phyloP scores from a whole-genome alignment of 2,797 vertebrate genomes.

The Sebastes taczanowskii region DNA sequence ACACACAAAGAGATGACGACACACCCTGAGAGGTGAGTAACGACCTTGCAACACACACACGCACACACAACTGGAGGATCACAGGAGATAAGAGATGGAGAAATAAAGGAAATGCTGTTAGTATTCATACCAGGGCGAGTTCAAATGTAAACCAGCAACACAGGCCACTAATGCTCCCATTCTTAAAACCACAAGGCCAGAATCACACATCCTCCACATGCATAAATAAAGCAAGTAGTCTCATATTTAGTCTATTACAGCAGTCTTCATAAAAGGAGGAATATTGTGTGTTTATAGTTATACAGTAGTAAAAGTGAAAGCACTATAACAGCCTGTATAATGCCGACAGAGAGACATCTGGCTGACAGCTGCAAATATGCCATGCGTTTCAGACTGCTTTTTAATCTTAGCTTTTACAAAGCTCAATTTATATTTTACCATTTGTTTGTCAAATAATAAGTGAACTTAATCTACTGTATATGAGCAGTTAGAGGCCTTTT shows the following conservation, averaged over 20 bases:
- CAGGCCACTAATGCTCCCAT: neutral
- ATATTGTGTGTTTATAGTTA: neutral
- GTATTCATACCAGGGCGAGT: neutral
- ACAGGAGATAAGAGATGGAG: neutral
- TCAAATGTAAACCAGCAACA: neutral
- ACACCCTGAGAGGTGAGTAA: conserved; percentile 16
- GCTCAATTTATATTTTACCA: neutral
- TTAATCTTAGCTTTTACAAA: neutral
- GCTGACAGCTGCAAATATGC: neutral
- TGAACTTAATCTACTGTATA: neutral
- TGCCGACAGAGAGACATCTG: neutral
- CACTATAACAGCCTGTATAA: neutral
- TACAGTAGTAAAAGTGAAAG: neutral
- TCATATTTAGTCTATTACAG: neutral
- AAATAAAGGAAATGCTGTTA: neutral
- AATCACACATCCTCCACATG: neutral
- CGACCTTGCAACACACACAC: neutral
- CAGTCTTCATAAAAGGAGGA: neutral
- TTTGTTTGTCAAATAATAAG: neutral
- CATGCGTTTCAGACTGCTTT: neutral
- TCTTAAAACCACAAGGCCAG: neutral
- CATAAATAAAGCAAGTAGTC: neutral
- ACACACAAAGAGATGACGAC: conserved; percentile 5
- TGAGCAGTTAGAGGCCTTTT: neutral
- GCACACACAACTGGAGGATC: neutral